Evolutionary conservation across 2,797 vertebrate genomes (phyloP), one percentile per base, ranked within the genome.

Genomic region (Menidia menidia): DNA sequence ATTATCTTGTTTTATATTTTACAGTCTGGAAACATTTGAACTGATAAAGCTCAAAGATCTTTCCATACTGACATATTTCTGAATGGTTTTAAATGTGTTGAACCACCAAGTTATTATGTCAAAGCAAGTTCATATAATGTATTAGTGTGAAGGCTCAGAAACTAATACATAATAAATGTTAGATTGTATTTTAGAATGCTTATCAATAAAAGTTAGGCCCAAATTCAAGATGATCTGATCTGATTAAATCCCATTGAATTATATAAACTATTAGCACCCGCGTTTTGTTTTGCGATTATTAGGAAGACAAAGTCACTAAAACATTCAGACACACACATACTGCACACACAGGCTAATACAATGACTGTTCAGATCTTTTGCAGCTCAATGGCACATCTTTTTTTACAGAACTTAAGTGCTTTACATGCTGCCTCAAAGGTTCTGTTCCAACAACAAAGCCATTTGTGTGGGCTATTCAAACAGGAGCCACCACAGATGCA

Each of bases 371-470:
- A 59, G 76, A 73, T 84, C 68, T 74, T 80, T 81, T 83, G 73
- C 71, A 83, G 78, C 66, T 85, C 73, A 84, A 84, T 80, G 56
- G 69, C 62, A 11, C 30, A 15, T 70, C 67, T 62, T 75, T 42
- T 64, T 54, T 39, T 39, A 82, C 68, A 81, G 64, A 82, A 79
- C 73, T 33, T 77, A 82, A 85, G 78, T 85, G 82, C 71, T 88
- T 86, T 71, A 72, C 79, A 84, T 83, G 75, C 73, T 70, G 68
- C 66, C 72, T 77, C 73, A 66, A 78, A 69, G 56, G 68, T 76
- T 81, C 76, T 85, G 70, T 73, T 54, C 60, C 54, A 42, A 60
- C 64, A 78, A 79, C 78, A 90, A 87, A 83, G 80, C 48, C 58
- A 3, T 77, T 71, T 85, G 71, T 51, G 75, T 43, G 56, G 78